phyloP scores from a whole-genome alignment of 2,797 vertebrate genomes.

The Gadopsis bispinosus region DNA sequence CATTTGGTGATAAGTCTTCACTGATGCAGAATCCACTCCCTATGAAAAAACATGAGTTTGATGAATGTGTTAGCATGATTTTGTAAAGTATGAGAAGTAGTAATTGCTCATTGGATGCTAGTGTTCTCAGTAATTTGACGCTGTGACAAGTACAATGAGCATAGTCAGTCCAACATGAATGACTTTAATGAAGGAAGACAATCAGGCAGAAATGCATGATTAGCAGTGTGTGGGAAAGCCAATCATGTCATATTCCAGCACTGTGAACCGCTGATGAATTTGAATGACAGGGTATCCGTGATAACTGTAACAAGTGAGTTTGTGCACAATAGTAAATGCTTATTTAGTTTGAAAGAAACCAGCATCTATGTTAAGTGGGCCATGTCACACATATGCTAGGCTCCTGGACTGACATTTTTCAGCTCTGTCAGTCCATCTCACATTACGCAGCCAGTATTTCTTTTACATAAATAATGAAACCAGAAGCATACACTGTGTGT shows the following conservation, averaged over 20 bases:
- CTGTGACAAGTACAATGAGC: conserved; percentile 50
- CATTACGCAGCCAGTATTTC: conserved; percentile 18
- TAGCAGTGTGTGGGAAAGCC: conserved; percentile 41
- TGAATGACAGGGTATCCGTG: conserved; percentile 60
- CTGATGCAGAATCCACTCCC: conserved; percentile 26
- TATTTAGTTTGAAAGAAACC: conserved; percentile 38
- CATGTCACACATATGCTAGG: conserved; percentile 19
- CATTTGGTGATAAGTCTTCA: conserved; percentile 15
- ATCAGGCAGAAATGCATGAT: conserved; percentile 55
- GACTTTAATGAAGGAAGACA: conserved; percentile 56
- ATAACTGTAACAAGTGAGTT: conserved; percentile 49
- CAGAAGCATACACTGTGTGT: conserved; percentile 11
- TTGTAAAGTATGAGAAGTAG: conserved; percentile 17
- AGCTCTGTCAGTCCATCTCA: conserved; percentile 15
- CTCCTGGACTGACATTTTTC: conserved; percentile 31
- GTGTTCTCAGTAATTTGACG: conserved; percentile 40
- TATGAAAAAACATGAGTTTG: conserved; percentile 16
- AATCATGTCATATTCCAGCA: conserved; percentile 55
- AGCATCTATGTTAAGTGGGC: conserved; percentile 37
- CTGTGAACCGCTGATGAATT: conserved; percentile 42
- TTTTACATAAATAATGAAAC: conserved; percentile 48
- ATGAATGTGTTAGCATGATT: conserved; percentile 28
- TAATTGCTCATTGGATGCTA: conserved; percentile 18
- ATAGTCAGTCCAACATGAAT: conserved; percentile 42
- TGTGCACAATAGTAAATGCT: conserved; percentile 27